A percentile compares a stretch with the other conserved stretches of the same genome.
These are phyloP conservation scores for Carlito syrichta DNA, from an alignment of 2,113 vertebrate genomes.

Conservation along the genomic window DNA sequence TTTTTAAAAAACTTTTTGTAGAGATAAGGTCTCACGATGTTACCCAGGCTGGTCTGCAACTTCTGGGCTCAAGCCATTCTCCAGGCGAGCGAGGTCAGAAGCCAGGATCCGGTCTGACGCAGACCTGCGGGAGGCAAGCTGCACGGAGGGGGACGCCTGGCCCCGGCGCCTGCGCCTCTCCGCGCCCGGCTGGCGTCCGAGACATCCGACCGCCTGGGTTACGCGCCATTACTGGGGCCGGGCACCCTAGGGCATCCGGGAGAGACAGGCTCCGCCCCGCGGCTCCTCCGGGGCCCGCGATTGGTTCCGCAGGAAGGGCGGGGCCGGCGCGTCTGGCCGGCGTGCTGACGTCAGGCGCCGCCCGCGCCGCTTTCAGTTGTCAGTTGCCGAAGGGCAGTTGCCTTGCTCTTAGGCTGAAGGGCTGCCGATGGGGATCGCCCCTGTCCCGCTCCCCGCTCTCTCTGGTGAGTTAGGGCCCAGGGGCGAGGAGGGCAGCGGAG, in stretches of 20 bases:
- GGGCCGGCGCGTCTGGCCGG: not conserved
- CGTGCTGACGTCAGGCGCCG: slow-evolving; percentile 41
- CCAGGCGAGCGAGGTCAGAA: not conserved
- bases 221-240: too few species aligned
- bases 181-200: too few species aligned
- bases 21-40: too few species aligned
- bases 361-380: slow-evolving; percentile 50
- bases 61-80: too few species aligned
- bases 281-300: not conserved
- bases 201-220: too few species aligned
- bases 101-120: not conserved
- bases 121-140: not conserved
- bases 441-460: rapidly evolving
- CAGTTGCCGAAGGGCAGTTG: not conserved
- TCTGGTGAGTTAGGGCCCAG: slow-evolving; percentile 52
- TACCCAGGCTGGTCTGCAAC: too few species aligned
- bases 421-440: rapidly evolving
- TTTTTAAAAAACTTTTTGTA: too few species aligned
- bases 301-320: slow-evolving; percentile 55
- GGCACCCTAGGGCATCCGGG: rapidly evolving
- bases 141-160: too few species aligned
- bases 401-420: not conserved
- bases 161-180: too few species aligned
- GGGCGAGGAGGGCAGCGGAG: not conserved
- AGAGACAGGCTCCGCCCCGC: not conserved